Conservation (phyloP, 2,888 invertebrate species). For the Neuroscelio doddi region DNA sequence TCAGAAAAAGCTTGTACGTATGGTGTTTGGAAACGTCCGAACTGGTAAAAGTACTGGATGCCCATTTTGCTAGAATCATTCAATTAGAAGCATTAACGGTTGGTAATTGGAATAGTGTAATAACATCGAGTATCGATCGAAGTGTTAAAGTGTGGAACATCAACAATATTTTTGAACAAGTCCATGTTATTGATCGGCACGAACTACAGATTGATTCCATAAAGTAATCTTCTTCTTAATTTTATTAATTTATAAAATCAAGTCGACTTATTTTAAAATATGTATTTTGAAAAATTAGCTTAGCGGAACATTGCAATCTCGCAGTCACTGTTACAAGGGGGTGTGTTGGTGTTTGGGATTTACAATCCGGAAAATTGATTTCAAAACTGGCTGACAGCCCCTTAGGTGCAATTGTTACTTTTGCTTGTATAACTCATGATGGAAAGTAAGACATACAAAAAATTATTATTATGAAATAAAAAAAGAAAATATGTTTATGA, state of each 20-base stretch:
- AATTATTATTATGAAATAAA: background rate
- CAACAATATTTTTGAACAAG: constrained; percentile 98
- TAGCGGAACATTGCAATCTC: constrained; percentile 84
- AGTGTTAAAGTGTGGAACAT: constrained; percentile 99
- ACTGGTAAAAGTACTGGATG: constrained; percentile 93
- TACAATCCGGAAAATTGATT: constrained; percentile 87
- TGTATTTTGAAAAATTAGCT: constrained; percentile 70
- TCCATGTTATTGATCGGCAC: constrained; percentile 95
- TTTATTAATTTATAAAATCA: constrained; percentile 2
- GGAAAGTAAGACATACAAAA: constrained; percentile 76
- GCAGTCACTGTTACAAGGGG: constrained; percentile 95
- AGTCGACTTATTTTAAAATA: background rate
- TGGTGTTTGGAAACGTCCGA: constrained; percentile 89
- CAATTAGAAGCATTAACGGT: constrained; percentile 90
- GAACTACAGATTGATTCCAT: constrained; percentile 96
- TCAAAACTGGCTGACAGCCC: constrained; percentile 93
- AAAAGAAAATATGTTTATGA: background rate
- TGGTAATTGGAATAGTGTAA: constrained; percentile 93
- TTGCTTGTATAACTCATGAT: constrained; percentile 89
- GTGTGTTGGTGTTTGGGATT: constrained; percentile 96
- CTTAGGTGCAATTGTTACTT: constrained; percentile 94
- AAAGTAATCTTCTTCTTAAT: constrained; percentile 73
- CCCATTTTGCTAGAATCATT: constrained; percentile 97
- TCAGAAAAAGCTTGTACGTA: constrained; percentile 92
- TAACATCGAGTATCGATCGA: constrained; percentile 97